A percentile compares a stretch with the other conserved stretches of the same genome.
phyloP scores from a whole-genome alignment of 2,888 invertebrate species.

The Mesorhabditis spiculigera region DNA sequence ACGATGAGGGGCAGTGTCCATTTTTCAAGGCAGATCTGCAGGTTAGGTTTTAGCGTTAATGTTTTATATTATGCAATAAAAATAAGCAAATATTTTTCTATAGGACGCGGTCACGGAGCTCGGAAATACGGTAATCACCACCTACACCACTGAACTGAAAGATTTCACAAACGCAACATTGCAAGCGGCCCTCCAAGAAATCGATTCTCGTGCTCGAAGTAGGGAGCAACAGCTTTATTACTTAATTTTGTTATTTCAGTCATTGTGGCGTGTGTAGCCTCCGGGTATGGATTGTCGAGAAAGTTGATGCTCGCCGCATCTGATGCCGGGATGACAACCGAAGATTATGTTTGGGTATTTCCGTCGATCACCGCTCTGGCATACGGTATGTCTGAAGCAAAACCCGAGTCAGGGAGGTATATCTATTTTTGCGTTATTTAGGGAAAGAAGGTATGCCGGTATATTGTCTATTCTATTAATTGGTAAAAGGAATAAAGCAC shows the following conservation, averaged over 20 bases:
- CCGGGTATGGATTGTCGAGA: conserved; percentile 1
- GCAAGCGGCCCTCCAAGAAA: background rate
- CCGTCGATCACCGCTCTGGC: background rate
- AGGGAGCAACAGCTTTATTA: background rate
- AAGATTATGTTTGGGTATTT: conserved; percentile 1
- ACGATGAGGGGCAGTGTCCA: conserved; percentile 26
- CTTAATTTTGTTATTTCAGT: background rate
- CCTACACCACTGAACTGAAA: background rate
- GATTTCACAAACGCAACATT: background rate
- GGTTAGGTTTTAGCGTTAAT: conserved; percentile 10
- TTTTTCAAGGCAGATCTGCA: conserved; percentile 26
- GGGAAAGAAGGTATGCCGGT: too few relatives aligned
- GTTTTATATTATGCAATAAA: conserved; percentile 1
- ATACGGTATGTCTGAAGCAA: background rate
- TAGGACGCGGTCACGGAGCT: background rate
- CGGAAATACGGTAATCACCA: background rate
- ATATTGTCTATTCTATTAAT: too few relatives aligned
- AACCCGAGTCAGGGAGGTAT: too few relatives aligned
- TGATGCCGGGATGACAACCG: conserved; percentile 3
- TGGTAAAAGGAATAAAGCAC: too few relatives aligned
- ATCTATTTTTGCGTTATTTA: too few relatives aligned
- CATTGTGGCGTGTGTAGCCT: background rate
- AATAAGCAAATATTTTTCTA: background rate
- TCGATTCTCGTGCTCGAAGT: background rate
- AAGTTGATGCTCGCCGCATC: background rate